Evolutionary conservation across 2,888 invertebrate genomes (phyloP).

Genomic region (Pollenia griseotomentosa): DNA sequence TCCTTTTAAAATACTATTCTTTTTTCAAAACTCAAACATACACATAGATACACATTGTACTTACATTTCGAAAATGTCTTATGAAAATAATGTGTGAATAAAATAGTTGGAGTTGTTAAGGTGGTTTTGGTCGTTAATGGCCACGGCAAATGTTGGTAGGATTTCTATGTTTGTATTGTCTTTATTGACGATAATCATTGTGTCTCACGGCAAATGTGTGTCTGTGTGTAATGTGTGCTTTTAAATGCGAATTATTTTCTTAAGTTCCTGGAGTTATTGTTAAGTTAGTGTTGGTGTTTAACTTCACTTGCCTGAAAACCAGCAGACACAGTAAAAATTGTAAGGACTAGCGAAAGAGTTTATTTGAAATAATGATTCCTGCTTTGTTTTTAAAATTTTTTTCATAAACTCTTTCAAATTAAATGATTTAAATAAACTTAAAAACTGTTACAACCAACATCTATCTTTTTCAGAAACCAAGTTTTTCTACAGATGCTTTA

Average conservation of each 20-base stretch:
- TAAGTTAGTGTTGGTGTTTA: conserved; percentile 39
- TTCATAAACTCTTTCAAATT: too few species aligned
- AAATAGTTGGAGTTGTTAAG: conserved; percentile 7
- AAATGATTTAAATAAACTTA: too few species aligned
- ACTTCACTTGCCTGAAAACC: conserved; percentile 25
- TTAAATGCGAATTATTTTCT: conserved; percentile 70
- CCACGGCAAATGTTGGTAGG: background rate
- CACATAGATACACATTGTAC: background rate
- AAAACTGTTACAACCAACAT: too few species aligned
- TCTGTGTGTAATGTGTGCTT: conserved; percentile 47
- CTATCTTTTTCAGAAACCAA: too few species aligned
- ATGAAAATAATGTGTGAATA: background rate
- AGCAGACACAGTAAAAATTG: conserved; percentile 12
- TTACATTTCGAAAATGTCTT: conserved; percentile 14
- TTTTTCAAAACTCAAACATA: conserved; percentile 5
- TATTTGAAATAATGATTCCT: background rate
- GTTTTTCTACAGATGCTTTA: too few species aligned
- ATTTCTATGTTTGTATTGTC: conserved; percentile 30
- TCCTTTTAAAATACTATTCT: conserved; percentile 71
- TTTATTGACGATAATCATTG: conserved; percentile 72
- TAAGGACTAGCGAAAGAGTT: background rate
- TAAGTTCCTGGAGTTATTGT: conserved; percentile 26
- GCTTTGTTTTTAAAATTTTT: too few species aligned
- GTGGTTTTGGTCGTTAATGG: conserved; percentile 48
- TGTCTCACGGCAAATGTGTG: conserved; percentile 63